A percentile compares a stretch with the other conserved stretches of the same genome.
Conservation (phyloP, 2,113 vertebrate genomes). For the Athene noctua region DNA sequence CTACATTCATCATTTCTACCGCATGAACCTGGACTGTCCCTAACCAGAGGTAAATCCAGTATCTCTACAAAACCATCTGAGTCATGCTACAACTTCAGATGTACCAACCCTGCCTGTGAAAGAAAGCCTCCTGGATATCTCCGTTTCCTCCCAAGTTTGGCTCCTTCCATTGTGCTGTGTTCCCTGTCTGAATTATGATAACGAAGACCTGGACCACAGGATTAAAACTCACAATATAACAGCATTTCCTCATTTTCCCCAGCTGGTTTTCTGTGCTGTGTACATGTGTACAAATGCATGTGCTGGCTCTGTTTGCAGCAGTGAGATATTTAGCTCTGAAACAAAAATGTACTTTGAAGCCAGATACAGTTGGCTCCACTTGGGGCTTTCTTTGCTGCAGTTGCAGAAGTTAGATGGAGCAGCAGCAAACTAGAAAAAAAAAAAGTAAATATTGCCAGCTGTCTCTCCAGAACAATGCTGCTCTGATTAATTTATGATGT, state of each 20-base stretch:
- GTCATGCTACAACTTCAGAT: not conserved
- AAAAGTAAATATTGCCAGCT: conserved; percentile 47
- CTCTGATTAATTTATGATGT: conserved; percentile 61
- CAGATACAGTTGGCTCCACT: conserved; percentile 35
- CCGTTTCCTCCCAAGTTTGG: not conserved
- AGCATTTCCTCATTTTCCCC: not conserved
- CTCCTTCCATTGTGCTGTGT: not conserved
- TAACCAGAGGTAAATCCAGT: not conserved
- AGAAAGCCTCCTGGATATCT: not conserved
- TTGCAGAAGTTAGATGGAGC: conserved; percentile 32
- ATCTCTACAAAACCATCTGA: not conserved
- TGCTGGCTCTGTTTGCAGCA: conserved; percentile 22
- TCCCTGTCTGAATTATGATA: not conserved
- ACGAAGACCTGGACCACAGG: not conserved
- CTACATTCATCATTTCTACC: conserved; percentile 23
- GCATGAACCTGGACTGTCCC: not conserved
- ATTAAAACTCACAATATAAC: not conserved
- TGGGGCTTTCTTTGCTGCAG: conserved; percentile 45
- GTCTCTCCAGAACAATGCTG: not conserved
- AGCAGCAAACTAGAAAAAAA: conserved; percentile 5
- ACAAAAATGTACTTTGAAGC: conserved; percentile 37
- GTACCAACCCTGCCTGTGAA: not conserved
- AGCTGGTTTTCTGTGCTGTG: not conserved
- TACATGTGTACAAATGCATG: not conserved
- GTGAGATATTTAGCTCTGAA: conserved; percentile 28